Conservation (phyloP, 2,888 invertebrate species). For the Catonia carolina region DNA sequence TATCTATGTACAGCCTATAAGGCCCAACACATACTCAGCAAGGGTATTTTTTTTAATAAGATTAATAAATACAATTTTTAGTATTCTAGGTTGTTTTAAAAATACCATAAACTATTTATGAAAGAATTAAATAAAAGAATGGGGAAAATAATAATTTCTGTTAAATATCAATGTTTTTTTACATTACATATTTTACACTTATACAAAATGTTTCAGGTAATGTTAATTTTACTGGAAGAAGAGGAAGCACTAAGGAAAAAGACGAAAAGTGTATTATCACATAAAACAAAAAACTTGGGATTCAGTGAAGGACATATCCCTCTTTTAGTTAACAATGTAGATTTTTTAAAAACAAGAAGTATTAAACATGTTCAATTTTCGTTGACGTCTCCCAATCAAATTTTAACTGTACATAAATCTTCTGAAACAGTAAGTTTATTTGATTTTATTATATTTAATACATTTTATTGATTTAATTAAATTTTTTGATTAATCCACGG, state of each 20-base stretch:
- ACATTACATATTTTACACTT: too few species aligned
- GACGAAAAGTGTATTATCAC: conserved; percentile 37
- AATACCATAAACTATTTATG: too few species aligned
- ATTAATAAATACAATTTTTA: too few species aligned
- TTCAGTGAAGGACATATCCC: conserved; percentile 47
- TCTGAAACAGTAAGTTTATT: conserved; percentile 16
- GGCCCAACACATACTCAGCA: too few species aligned
- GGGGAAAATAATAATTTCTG: too few species aligned
- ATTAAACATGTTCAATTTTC: conserved; percentile 45
- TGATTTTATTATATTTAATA: neutral
- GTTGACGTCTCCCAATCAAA: conserved; percentile 39
- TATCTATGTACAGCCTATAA: too few species aligned
- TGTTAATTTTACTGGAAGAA: conserved; percentile 47
- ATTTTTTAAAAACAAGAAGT: conserved; percentile 42
- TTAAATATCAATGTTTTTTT: too few species aligned
- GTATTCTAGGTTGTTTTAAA: too few species aligned
- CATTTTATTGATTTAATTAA: neutral
- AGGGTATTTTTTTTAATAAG: too few species aligned
- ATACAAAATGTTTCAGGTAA: conserved; percentile 39
- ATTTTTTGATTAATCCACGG: too few species aligned
- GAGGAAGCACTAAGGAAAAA: conserved; percentile 28
- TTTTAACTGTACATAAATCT: conserved; percentile 19
- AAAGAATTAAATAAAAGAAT: too few species aligned
- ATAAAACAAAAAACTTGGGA: conserved; percentile 42
- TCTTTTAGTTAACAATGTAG: conserved; percentile 41